These are phyloP conservation scores for Henricia sp. DNA, from an alignment of 53 echinoderm and acorn worm species.

Conservation along the genomic window DNA sequence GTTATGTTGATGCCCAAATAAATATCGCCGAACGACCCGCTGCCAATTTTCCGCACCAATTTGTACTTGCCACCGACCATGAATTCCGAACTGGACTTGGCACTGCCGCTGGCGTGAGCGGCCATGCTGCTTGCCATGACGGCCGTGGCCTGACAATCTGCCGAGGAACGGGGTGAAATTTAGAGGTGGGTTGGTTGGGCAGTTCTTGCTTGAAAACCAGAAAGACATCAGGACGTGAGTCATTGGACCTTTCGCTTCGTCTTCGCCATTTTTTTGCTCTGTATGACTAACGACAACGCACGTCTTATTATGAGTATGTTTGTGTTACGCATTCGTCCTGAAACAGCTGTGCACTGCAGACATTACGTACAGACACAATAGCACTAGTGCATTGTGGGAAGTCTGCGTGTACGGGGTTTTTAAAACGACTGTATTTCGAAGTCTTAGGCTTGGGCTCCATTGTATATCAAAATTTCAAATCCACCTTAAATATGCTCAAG, in stretches of 20 bases:
- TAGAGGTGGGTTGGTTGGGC: not conserved
- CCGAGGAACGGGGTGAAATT: slow-evolving; percentile 24
- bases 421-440: too few species aligned
- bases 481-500: too few species aligned
- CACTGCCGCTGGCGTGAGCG: too few species aligned
- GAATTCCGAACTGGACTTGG: slow-evolving; percentile 58
- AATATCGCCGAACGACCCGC: slow-evolving; percentile 99
- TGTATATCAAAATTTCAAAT: too few species aligned
- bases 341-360: slow-evolving; percentile 11
- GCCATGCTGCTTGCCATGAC: slow-evolving; percentile 42
- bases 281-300: not conserved
- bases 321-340: not conserved
- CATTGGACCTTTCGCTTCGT: not conserved
- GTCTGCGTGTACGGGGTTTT: too few species aligned
- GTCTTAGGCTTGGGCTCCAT: too few species aligned
- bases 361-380: slow-evolving; percentile 2
- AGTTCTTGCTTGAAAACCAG: not conserved
- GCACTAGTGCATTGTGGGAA: slow-evolving; percentile 45
- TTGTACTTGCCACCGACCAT: slow-evolving; percentile 82
- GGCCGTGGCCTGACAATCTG: not conserved
- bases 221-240: slow-evolving; percentile 51
- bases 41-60: slow-evolving; percentile 95
- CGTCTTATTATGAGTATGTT: not conserved
- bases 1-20: slow-evolving; percentile 97
- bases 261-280: slow-evolving; percentile 33